These are phyloP conservation scores for Gasteruption jaculator DNA, from an alignment of 2,888 invertebrate genomes.

Conservation along the genomic window DNA sequence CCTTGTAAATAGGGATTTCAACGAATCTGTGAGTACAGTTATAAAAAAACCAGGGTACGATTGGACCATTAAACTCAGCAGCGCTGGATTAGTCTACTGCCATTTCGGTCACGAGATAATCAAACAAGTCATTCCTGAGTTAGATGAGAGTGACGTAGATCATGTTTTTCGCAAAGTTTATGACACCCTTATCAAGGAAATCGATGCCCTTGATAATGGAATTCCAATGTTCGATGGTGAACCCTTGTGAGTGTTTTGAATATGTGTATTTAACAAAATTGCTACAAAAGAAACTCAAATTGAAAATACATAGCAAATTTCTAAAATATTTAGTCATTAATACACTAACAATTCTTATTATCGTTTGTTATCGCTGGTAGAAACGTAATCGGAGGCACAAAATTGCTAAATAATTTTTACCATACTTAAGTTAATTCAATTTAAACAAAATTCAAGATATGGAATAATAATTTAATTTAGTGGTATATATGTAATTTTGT, in stretches of 20 bases:
- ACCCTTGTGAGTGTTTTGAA: constrained; percentile 48
- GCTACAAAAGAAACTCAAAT: too few species aligned
- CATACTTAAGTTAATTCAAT: too few species aligned
- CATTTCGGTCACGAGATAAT: constrained; percentile 84
- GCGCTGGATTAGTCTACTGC: constrained; percentile 88
- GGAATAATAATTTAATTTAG: too few species aligned
- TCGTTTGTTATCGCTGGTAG: too few species aligned
- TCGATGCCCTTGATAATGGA: constrained; percentile 98
- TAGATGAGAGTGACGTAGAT: constrained; percentile 55
- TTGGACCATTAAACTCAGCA: constrained; percentile 72
- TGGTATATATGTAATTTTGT: too few species aligned
- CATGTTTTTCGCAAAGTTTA: constrained; percentile 72
- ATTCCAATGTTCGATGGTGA: constrained; percentile 73
- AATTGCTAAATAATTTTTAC: too few species aligned
- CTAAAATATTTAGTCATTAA: too few species aligned
- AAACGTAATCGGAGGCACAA: too few species aligned
- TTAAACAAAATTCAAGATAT: too few species aligned
- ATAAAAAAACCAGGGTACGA: constrained; percentile 39
- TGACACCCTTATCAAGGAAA: constrained; percentile 81
- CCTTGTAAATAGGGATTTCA: constrained; percentile 39
- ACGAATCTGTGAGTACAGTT: constrained; percentile 36
- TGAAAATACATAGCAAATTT: too few species aligned
- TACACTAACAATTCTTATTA: too few species aligned
- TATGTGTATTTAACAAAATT: neutral
- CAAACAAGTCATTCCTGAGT: constrained; percentile 55